Evolutionary conservation across 1,140 invertebrate genomes (phyloP), one percentile per base, ranked within the genome.

Genomic region (Chelonus insularis): DNA sequence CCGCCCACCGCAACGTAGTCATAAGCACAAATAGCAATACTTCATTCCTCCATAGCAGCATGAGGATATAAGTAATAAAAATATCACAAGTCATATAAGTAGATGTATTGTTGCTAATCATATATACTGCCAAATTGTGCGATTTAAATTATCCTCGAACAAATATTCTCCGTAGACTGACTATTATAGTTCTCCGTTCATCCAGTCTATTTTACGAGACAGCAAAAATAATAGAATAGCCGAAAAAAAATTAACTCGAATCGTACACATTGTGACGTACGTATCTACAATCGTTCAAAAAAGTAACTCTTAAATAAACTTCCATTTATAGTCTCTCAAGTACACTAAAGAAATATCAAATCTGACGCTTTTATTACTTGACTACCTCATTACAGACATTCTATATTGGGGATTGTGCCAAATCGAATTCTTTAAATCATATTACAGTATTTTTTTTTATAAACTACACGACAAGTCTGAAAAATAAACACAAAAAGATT

Each of bases 51-150:
- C n/a, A n/a, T n/a, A n/a, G n/a, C n/a, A n/a, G n/a, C n/a, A n/a
- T n/a, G n/a, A n/a, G n/a, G n/a, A n/a, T n/a, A n/a, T n/a, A n/a
- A n/a, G n/a, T n/a, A n/a, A n/a, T n/a, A n/a, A n/a, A n/a, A n/a
- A n/a, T n/a, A n/a, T n/a, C n/a, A n/a, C n/a, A n/a, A n/a, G n/a
- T n/a, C n/a, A n/a, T n/a, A n/a, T n/a, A n/a, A n/a, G n/a, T n/a
- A n/a, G n/a, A n/a, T n/a, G n/a, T n/a, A n/a, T n/a, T n/a, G n/a
- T n/a, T n/a, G n/a, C n/a, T n/a, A n/a, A n/a, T n/a, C n/a, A n/a
- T n/a, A n/a, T 58, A 39, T 57, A 60, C 29, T 67, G 65, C 65
- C 65, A 67, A 67, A 64, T 67, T 54, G 65, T 32, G 57, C 55
- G 56, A 64, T 61, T 64, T 67, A 67, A 67, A 67, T 64, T 62